phyloP scores from a whole-genome alignment of 2,797 vertebrate species.

The Toxotes lorentzi region DNA sequence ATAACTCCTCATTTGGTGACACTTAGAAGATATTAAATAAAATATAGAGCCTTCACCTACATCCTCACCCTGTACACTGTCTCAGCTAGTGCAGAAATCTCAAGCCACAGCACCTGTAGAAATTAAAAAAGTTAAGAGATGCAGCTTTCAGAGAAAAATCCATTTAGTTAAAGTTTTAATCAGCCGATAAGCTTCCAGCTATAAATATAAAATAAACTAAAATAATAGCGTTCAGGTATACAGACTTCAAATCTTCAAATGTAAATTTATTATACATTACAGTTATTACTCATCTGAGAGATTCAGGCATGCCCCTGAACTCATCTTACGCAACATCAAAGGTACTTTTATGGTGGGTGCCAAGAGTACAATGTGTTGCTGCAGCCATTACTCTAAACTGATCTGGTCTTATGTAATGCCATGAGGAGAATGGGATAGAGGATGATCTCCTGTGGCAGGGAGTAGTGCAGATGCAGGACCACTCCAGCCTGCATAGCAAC shows the following conservation, averaged over 20 bases:
- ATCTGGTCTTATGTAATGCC: constrained; percentile 73
- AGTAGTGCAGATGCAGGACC: neutral
- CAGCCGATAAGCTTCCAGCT: too few species aligned
- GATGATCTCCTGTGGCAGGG: constrained; percentile 51
- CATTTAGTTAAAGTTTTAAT: neutral
- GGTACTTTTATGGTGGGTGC: constrained; percentile 34
- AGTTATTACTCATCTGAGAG: constrained; percentile 6
- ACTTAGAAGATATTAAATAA: neutral
- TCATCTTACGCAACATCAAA: constrained; percentile 47
- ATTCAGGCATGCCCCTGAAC: constrained; percentile 26
- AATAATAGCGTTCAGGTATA: neutral
- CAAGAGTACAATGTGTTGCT: constrained; percentile 59
- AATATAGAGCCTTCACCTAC: neutral
- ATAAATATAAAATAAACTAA: neutral
- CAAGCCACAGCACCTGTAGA: too few species aligned
- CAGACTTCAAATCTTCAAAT: neutral
- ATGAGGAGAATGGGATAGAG: constrained; percentile 48
- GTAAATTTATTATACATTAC: constrained; percentile 1
- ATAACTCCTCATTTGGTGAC: neutral
- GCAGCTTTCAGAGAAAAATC: too few species aligned
- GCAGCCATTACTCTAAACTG: constrained; percentile 58
- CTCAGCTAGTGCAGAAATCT: too few species aligned
- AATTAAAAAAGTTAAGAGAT: neutral
- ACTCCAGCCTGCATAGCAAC: constrained; percentile 34
- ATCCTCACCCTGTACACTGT: neutral